Conservation (phyloP, 2,797 vertebrate genomes). For the Mormyrus proboscirostris region DNA sequence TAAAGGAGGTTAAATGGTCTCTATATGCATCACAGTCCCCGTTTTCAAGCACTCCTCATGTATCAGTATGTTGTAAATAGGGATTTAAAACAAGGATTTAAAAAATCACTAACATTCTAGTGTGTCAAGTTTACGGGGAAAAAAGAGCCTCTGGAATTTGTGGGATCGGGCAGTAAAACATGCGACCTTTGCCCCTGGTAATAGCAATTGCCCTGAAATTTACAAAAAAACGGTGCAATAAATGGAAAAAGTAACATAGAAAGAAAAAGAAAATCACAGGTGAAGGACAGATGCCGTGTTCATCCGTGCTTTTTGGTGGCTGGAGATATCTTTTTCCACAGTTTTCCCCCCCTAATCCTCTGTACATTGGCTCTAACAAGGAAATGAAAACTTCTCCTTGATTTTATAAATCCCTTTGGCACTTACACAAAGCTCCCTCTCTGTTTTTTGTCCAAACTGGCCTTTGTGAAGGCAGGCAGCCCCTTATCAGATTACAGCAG, state of each 20-base stretch:
- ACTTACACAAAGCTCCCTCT: conserved; percentile 62
- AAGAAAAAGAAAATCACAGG: conserved; percentile 28
- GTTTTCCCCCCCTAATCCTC: conserved; percentile 52
- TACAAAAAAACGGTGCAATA: neutral
- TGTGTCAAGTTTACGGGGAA: neutral
- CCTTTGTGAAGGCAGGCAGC: conserved; percentile 39
- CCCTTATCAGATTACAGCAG: conserved; percentile 60
- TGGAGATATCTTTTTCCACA: conserved; percentile 51
- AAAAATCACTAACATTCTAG: conserved; percentile 1
- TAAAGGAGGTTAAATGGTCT: neutral
- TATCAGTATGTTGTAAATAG: neutral
- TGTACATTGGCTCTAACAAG: conserved; percentile 53
- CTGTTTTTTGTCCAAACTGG: conserved; percentile 46
- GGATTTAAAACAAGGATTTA: neutral
- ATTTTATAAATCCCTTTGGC: conserved; percentile 65
- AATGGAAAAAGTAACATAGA: conserved; percentile 28
- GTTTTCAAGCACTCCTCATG: neutral
- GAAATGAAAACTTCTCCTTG: conserved; percentile 61
- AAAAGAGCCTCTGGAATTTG: neutral
- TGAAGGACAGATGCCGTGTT: conserved; percentile 53
- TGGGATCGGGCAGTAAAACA: neutral
- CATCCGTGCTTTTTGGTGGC: conserved; percentile 44
- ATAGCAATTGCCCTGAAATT: neutral
- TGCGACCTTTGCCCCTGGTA: neutral
- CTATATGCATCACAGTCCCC: neutral